These are phyloP conservation scores for Deilephila elpenor DNA, from an alignment of 2,888 invertebrate genomes.

Conservation along the genomic window DNA sequence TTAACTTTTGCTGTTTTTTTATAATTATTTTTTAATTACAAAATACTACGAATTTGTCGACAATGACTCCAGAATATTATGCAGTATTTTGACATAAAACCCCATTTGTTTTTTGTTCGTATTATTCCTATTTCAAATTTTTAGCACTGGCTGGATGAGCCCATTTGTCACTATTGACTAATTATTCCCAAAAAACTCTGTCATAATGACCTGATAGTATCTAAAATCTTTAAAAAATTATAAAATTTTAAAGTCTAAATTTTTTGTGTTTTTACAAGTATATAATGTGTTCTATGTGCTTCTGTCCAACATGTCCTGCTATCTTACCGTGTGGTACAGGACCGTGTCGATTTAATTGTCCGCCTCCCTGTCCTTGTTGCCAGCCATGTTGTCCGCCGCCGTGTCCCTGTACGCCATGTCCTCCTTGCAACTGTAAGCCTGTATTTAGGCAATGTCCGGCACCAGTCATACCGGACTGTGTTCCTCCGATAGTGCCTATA, in stretches of 20 bases:
- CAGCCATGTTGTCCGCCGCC: slow-evolving; percentile 74
- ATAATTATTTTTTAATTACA: slow-evolving; percentile 35
- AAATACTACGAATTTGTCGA: slow-evolving; percentile 28
- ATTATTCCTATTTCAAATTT: neutral
- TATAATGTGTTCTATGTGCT: slow-evolving; percentile 64
- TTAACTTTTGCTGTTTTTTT: slow-evolving; percentile 54
- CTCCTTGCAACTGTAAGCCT: slow-evolving; percentile 70
- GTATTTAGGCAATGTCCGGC: slow-evolving; percentile 70
- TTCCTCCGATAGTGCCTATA: slow-evolving; percentile 74
- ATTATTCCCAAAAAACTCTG: slow-evolving; percentile 10
- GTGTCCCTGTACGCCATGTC: slow-evolving; percentile 73
- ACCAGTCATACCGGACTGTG: slow-evolving; percentile 69
- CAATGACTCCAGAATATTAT: neutral
- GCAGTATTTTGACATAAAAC: neutral
- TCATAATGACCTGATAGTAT: slow-evolving; percentile 31
- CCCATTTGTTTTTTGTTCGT: slow-evolving; percentile 22
- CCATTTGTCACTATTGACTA: neutral
- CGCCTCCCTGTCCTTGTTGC: slow-evolving; percentile 66
- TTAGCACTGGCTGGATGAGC: slow-evolving; percentile 13
- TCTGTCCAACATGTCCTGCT: slow-evolving; percentile 72
- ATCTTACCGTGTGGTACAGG: slow-evolving; percentile 72
- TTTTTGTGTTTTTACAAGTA: slow-evolving; percentile 33
- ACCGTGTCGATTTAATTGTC: slow-evolving; percentile 64
- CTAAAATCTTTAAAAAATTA: slow-evolving; percentile 34
- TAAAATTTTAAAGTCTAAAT: slow-evolving; percentile 38